Percentiles rank a stretch among this genome's conserved stretches.
Evolutionary conservation across 1,140 invertebrate genomes (phyloP).

Genomic region (Hydropsyche tenuis): DNA sequence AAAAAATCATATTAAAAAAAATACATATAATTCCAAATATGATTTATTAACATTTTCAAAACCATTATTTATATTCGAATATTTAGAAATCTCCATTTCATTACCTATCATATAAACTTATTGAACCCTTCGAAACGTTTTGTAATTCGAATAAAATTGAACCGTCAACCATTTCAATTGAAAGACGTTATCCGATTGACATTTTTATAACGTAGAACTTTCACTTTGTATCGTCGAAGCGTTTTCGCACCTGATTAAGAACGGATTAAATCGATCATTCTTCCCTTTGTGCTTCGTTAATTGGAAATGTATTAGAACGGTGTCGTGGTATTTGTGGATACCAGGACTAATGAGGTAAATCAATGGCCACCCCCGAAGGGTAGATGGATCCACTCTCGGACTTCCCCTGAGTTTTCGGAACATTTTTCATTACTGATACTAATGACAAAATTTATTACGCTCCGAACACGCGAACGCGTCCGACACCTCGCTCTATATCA

Average conservation of each 20-base stretch:
- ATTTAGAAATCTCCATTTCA: constrained; percentile 39
- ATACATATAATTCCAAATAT: constrained; percentile 17
- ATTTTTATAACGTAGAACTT: constrained; percentile 16
- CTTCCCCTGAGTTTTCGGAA: background rate
- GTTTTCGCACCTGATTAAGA: constrained; percentile 39
- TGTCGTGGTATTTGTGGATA: constrained; percentile 34
- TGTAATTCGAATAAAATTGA: background rate
- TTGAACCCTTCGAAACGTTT: background rate
- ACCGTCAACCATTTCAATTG: background rate
- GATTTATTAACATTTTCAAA: constrained; percentile 31
- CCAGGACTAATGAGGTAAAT: constrained; percentile 39
- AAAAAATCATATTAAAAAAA: too few relatives aligned
- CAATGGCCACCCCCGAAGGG: constrained; percentile 6
- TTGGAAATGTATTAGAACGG: constrained; percentile 48
- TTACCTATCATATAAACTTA: constrained; percentile 20
- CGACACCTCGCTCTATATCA: background rate
- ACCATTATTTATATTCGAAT: constrained; percentile 8
- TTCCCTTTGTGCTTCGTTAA: constrained; percentile 46
- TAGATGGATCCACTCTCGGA: background rate
- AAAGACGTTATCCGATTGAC: background rate
- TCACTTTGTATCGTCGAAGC: constrained; percentile 33
- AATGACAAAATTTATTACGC: constrained; percentile 40
- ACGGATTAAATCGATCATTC: constrained; percentile 45
- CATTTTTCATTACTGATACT: constrained; percentile 30
- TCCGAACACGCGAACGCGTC: background rate